These are phyloP conservation scores for Dendroctonus valens DNA, from an alignment of 1,140 invertebrate genomes.

Conservation along the genomic window DNA sequence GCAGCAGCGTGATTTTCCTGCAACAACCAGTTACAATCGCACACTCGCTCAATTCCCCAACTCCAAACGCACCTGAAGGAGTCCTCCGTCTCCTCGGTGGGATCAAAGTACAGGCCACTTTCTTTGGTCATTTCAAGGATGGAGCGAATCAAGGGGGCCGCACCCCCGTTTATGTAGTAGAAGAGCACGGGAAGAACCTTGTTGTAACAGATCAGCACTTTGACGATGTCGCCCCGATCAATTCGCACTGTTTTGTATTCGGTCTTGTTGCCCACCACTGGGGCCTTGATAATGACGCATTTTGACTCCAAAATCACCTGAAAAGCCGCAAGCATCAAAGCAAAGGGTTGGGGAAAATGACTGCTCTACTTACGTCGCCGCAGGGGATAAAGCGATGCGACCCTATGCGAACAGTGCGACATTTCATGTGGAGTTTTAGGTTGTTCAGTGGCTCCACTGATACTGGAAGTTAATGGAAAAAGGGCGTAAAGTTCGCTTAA, in stretches of 20 bases:
- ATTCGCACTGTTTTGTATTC: conserved; percentile 61
- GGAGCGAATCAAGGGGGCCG: conserved; percentile 66
- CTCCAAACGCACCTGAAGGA: conserved; percentile 59
- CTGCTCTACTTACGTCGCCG: conserved; percentile 57
- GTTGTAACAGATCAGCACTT: conserved; percentile 71
- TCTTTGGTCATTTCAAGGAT: conserved; percentile 67
- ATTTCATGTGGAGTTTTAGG: conserved; percentile 48
- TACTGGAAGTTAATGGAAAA: conserved; percentile 7
- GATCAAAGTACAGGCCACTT: conserved; percentile 59
- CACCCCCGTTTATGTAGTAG: conserved; percentile 67
- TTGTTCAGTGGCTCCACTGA: conserved; percentile 1
- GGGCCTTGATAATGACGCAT: conserved; percentile 67
- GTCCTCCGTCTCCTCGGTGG: conserved; percentile 58
- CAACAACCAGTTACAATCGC: background rate
- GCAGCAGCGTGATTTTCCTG: conserved; percentile 67
- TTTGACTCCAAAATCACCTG: conserved; percentile 62
- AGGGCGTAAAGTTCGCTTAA: background rate
- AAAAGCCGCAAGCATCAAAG: conserved; percentile 28
- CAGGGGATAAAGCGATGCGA: conserved; percentile 71
- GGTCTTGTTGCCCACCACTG: conserved; percentile 60
- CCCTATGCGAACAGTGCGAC: conserved; percentile 75
- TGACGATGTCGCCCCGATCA: conserved; percentile 64
- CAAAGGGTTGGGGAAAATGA: background rate
- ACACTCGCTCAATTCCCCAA: background rate
- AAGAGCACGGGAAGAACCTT: conserved; percentile 73